Evolutionary conservation across 2,888 invertebrate species (phyloP).

Genomic region (Stegana nigrithorax): DNA sequence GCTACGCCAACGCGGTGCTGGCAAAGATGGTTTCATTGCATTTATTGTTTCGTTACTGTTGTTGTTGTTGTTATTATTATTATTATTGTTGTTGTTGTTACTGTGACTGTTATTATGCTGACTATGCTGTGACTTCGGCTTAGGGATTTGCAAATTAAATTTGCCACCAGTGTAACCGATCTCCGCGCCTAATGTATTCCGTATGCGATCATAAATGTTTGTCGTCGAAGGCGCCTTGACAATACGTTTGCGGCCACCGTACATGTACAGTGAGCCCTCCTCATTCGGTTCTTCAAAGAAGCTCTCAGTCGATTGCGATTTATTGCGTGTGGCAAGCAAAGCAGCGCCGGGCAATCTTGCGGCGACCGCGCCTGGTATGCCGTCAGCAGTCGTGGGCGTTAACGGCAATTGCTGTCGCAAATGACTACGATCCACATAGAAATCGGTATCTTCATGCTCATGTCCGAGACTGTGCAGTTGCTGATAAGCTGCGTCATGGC

Average conservation of each 20-base stretch:
- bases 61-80: constrained; percentile 11
- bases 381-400: not conserved
- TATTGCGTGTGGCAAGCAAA: constrained; percentile 49
- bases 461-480: not conserved
- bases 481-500: constrained; percentile 17
- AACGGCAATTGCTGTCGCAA: constrained; percentile 27
- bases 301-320: constrained; percentile 67
- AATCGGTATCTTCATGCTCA: constrained; percentile 33
- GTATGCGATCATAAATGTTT: constrained; percentile 65
- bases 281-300: constrained; percentile 67
- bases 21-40: not conserved
- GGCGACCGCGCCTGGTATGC: constrained; percentile 27
- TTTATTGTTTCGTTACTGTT: constrained; percentile 19
- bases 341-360: constrained; percentile 30
- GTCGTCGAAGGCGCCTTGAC: constrained; percentile 49
- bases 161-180: constrained; percentile 31
- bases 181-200: constrained; percentile 42
- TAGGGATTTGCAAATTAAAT: constrained; percentile 23
- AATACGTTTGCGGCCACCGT: constrained; percentile 59
- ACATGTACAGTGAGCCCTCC: constrained; percentile 62
- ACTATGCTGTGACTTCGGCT: constrained; percentile 18
- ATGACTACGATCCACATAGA: constrained; percentile 48
- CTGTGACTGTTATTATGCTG: constrained; percentile 33
- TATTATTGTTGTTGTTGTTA: constrained; percentile 20
- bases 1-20: not conserved